Evolutionary conservation across 2,113 vertebrate genomes (phyloP), one percentile per base, ranked within the genome.

Genomic region (Isurus oxyrinchus): DNA sequence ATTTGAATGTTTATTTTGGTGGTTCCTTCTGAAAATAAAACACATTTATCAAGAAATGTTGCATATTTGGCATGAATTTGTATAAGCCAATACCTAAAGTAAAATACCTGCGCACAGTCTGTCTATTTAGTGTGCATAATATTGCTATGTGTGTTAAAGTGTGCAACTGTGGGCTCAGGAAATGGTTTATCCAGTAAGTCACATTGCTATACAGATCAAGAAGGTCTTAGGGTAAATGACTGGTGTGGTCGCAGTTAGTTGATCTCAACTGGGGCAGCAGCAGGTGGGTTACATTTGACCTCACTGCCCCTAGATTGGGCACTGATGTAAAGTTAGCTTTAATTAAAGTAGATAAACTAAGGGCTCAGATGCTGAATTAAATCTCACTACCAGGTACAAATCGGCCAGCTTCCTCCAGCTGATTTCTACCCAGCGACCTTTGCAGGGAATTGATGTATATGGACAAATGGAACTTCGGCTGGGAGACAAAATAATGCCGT

Each of bases 321-420:
- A 40, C 72, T 76, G 72, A 35, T 95, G 66, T 72, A 95, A 72
- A 72, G 66, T 55, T 95, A 95, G 23, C 25, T 95, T 95, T 95
- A 95, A 95, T 95, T 95, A 95, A 53, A 55, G 8, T 31, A 23
- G 94, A 95, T 95, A 69, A 95, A 72, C 67, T 53, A 31, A 72
- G 25, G 94, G 66, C 67, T 94, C 63, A 40, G 44, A 72, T 53
- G 66, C 94, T 95, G 21, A 53, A 55, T 59, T 72, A 11, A 95
- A 35, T 67, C 49, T 53, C 44, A 35, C 5, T 76, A 27, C 27
- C 10, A 21, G 90, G 90, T 94, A 66, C 35, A 94, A 61, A 40
- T 63, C 6, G 59, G 90, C 35, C 90, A 66, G 35, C 35, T 40
- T 94, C n/a, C 90, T 40, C 59, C 35, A 66, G 57, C 59, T 94